Conservation (phyloP, 2,797 vertebrate genomes). For the Ptychobarbus kaznakovi region DNA sequence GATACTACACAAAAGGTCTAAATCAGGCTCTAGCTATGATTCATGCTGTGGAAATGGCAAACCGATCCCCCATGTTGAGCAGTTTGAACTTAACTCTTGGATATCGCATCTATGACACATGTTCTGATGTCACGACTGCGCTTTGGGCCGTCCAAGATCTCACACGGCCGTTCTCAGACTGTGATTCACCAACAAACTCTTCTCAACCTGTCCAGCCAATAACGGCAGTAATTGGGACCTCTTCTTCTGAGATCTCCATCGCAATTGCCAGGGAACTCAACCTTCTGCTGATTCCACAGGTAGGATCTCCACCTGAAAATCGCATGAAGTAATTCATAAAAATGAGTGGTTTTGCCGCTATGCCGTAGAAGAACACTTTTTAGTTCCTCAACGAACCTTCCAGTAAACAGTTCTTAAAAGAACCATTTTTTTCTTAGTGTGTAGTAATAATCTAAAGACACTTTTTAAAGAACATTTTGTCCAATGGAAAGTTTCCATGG, state of each 20-base stretch:
- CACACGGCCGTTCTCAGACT: conserved; percentile 69
- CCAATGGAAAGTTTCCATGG: neutral
- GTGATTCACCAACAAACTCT: conserved; percentile 59
- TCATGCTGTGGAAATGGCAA: conserved; percentile 83
- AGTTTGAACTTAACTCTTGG: conserved; percentile 80
- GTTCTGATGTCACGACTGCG: conserved; percentile 83
- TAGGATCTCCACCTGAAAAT: conserved; percentile 53
- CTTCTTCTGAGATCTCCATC: conserved; percentile 84
- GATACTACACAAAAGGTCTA: conserved; percentile 77
- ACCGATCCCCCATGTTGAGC: conserved; percentile 79
- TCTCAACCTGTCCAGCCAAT: conserved; percentile 71
- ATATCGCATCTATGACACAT: conserved; percentile 85
- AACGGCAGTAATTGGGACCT: conserved; percentile 80
- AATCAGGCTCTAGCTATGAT: conserved; percentile 83
- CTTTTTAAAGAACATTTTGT: neutral
- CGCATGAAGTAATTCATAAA: neutral
- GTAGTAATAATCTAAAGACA: neutral
- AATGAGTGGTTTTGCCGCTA: neutral
- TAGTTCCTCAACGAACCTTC: neutral
- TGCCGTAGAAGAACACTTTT: neutral
- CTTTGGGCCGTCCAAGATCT: conserved; percentile 79
- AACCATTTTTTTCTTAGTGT: neutral
- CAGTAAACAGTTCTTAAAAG: neutral
- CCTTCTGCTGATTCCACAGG: conserved; percentile 86
- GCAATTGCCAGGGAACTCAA: conserved; percentile 84